Conservation (phyloP, 2,888 invertebrate genomes). For the Diaprepes abbreviatus region DNA sequence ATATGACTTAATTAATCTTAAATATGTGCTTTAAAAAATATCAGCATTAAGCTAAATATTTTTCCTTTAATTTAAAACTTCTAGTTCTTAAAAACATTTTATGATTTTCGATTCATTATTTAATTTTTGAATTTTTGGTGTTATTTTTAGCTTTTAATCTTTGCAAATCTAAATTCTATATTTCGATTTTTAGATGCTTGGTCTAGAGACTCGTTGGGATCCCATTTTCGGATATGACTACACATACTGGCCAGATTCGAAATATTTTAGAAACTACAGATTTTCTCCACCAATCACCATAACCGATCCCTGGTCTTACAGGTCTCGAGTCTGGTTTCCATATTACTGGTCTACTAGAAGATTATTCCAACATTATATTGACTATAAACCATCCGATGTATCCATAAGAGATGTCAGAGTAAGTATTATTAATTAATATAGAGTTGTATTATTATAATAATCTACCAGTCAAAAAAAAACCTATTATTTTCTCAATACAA, state of each 20-base stretch:
- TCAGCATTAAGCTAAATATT: too few relatives aligned
- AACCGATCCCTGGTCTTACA: constrained; percentile 55
- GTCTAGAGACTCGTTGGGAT: constrained; percentile 55
- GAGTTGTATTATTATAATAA: too few relatives aligned
- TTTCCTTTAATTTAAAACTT: too few relatives aligned
- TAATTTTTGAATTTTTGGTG: too few relatives aligned
- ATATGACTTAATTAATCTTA: too few relatives aligned
- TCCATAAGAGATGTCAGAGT: constrained; percentile 59
- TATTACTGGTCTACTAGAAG: constrained; percentile 58
- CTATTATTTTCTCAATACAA: too few relatives aligned
- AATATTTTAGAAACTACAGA: constrained; percentile 57
- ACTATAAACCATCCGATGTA: constrained; percentile 57
- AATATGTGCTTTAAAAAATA: too few relatives aligned
- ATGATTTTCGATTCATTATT: too few relatives aligned
- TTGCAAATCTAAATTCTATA: too few relatives aligned
- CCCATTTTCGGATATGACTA: constrained; percentile 56
- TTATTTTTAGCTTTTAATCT: too few relatives aligned
- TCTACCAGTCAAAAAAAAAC: background rate
- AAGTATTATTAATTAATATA: constrained; percentile 48
- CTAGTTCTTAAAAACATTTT: too few relatives aligned
- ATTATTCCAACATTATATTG: constrained; percentile 56
- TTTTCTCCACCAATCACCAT: constrained; percentile 56
- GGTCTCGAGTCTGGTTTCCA: constrained; percentile 57
- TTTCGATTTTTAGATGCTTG: constrained; percentile 33
- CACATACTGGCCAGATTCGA: constrained; percentile 57